Base-by-base conservation (phyloP, 2,888 invertebrate species). In the Lithodes maja region DNA sequence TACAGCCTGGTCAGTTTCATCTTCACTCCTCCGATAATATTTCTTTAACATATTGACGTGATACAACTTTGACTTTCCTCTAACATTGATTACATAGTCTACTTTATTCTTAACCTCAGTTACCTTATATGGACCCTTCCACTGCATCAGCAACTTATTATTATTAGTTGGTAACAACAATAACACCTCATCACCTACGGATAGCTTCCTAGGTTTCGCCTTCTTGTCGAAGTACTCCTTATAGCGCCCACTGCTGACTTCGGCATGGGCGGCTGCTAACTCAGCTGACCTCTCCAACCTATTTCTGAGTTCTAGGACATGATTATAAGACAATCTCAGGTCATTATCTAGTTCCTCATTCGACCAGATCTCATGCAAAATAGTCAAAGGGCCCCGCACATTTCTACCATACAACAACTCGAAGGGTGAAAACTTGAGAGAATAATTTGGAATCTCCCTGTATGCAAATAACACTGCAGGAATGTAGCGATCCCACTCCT, bases 341-440 rank as follows among this genome's bases (percentile, higher is more conserved):
- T 15, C 15, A 15, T 7, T 3, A 9, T 71, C 71, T n/a, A n/a
- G 15, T 3, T 71, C n/a, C 15, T 71, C 71, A 3, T n/a, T 71
- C 7, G 12, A 9, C 71, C 71, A 71, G 3, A 71, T 71, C 17
- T 71, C 71, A 3, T n/a, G 12, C 17, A 71, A 71, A 15, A 71
- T 71, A n/a, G 15, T 71, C 71, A 71, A n/a, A 3, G 71, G 9
- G 7, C 71, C 71, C 17, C 71, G 7, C 15, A 71, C 71, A 71
- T 9, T 71, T n/a, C 71, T 71, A 3, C 71, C 71, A 71, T 71
- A 71, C 3, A 71, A n/a, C n/a, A 71, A n/a, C n/a, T 71, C 71
- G n/a, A 71, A 71, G 1, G 71, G 71, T 3, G 15, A n/a, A 3
- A 71, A 71, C 12, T n/a, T n/a, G 7, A n/a, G 3, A 71, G 15